Evolutionary conservation across 2,113 vertebrate species (phyloP).

Genomic region (Pterocles burchelli): DNA sequence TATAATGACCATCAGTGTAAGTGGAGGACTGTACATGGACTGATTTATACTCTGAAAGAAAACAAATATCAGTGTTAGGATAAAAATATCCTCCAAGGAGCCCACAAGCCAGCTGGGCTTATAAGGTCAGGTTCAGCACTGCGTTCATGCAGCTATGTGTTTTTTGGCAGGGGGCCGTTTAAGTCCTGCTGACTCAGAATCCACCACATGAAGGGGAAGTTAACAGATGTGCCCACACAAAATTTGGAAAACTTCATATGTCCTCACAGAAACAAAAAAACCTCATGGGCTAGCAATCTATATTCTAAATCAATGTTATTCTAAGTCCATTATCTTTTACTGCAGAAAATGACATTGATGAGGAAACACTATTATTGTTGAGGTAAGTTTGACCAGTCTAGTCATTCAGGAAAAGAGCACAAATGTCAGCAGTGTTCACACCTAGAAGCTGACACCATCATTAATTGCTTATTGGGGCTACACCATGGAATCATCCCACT

Average conservation of each 20-base stretch:
- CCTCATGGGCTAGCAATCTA: background rate
- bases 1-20: background rate
- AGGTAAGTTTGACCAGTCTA: background rate
- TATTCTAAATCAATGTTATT: background rate
- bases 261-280: background rate
- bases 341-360: background rate
- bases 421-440: background rate
- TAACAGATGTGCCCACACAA: background rate
- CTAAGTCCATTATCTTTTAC: background rate
- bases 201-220: background rate
- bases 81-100: conserved; percentile 12
- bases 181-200: conserved; percentile 13
- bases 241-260: background rate
- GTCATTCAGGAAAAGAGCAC: background rate
- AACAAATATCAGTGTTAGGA: background rate
- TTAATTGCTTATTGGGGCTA: background rate
- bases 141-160: background rate
- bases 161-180: background rate
- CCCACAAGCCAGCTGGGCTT: background rate
- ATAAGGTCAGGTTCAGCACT: background rate
- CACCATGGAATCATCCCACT: background rate
- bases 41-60: background rate
- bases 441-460: background rate
- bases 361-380: background rate
- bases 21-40: background rate